Evolutionary conservation across 1,140 invertebrate genomes (phyloP), one percentile per base, ranked within the genome.

Genomic region (Cherax quadricarinatus): DNA sequence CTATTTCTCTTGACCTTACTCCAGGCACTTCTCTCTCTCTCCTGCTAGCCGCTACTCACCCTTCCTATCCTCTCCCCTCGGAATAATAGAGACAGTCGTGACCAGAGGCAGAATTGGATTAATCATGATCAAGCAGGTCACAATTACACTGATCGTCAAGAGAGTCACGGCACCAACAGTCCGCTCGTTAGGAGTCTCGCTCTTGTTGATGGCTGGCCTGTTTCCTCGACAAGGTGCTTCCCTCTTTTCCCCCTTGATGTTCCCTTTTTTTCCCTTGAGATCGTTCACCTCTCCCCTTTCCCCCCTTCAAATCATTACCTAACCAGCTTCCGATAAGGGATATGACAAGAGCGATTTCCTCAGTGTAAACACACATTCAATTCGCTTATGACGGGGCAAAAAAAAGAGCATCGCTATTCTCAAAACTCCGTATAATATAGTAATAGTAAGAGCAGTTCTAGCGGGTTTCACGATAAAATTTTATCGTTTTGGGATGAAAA

Each of bases 31-130:
- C 62, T 18, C 30, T 24, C 16, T 16, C 30, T 18, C 41, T 49
- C 41, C 12, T 48, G 12, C 41, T 3, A 21, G n/a, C 62, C 30
- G 1, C 82, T 62, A 7, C 21, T 24, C 51, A 66, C 62, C 62
- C 83, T 18, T 7, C 62, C 16, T 4, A 7, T 18, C 62, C 62
- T 41, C 60, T 7, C 57, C 16, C 30, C 62, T 21, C 41, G 21
- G 9, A 24, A 75, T 83, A 51, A 83, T 83, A 18, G 24, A 14
- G 10, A 60, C 21, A 9, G 81, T 83, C 78, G 86, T 88, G 86
- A 88, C 41, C 86, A 57, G 86, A 60, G 57, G 57, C 53, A 48
- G 57, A 88, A 88, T 88, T 80, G 75, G 86, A 88, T 88, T 88
- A 88, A 3, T 57, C 51, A 53, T 88, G 86, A 88, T 88, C 86